A percentile compares a stretch with the other conserved stretches of the same genome.
Conservation (phyloP, 1,140 invertebrate species). For the Andricus grossulariae region DNA sequence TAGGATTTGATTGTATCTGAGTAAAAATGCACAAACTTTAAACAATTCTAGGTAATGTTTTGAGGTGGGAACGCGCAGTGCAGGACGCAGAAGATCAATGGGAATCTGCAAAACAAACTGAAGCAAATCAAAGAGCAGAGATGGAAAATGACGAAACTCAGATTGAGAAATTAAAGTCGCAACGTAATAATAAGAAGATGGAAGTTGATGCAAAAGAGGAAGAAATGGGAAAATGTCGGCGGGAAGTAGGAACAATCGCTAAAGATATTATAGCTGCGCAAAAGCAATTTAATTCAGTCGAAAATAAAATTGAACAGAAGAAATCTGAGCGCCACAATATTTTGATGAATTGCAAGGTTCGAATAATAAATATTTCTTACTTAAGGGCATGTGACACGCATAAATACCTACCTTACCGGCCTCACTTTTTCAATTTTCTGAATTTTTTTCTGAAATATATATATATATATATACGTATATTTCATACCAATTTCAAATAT, state of each 20-base stretch:
- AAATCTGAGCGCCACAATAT: slow-evolving; percentile 94
- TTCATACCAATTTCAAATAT: too few relatives aligned
- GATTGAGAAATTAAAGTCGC: slow-evolving; percentile 87
- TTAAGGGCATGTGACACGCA: too few relatives aligned
- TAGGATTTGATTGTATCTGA: too few relatives aligned
- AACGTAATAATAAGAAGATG: slow-evolving; percentile 86
- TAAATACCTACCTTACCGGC: too few relatives aligned
- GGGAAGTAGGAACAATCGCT: slow-evolving; percentile 89
- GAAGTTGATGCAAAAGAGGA: slow-evolving; percentile 91
- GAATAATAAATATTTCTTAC: too few relatives aligned
- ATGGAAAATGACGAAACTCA: slow-evolving; percentile 93
- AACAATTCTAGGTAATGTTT: slow-evolving; percentile 85
- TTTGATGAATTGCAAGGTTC: slow-evolving; percentile 94
- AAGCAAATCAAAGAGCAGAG: slow-evolving; percentile 91
- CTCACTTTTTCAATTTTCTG: too few relatives aligned
- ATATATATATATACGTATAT: too few relatives aligned
- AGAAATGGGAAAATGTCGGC: slow-evolving; percentile 86
- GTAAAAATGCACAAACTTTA: too few relatives aligned
- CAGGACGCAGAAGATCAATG: slow-evolving; percentile 95
- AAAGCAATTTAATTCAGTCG: slow-evolving; percentile 89
- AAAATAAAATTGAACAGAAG: slow-evolving; percentile 94
- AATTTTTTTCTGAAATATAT: too few relatives aligned
- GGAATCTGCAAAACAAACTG: slow-evolving; percentile 90
- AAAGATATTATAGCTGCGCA: slow-evolving; percentile 94
- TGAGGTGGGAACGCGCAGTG: slow-evolving; percentile 93